Conservation (phyloP, 2,113 vertebrate genomes). For the Plestiodon gilberti region DNA sequence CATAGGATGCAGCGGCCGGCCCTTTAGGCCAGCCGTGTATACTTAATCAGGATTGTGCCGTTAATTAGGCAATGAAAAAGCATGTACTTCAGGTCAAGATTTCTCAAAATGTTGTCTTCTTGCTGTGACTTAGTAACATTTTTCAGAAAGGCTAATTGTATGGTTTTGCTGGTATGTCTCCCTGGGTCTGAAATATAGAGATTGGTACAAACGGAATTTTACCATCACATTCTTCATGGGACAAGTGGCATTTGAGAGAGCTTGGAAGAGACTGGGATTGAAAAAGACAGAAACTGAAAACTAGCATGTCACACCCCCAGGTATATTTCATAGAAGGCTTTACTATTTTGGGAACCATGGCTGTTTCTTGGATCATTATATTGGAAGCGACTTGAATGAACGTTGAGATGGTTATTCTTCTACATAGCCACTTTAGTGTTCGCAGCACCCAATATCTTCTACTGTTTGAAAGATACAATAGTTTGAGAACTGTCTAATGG, state of each 20-base stretch:
- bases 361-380: slow-evolving; percentile 1
- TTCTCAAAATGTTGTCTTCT: not conserved
- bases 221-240: slow-evolving; percentile 93
- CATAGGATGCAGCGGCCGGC: too few relatives aligned
- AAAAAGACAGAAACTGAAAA: slow-evolving; percentile 49
- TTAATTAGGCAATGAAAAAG: not conserved
- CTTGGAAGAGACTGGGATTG: slow-evolving; percentile 75
- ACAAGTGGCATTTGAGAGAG: slow-evolving; percentile 78
- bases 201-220: slow-evolving; percentile 93
- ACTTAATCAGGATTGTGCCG: too few relatives aligned
- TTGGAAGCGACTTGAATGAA: slow-evolving; percentile 40
- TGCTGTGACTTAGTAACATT: slow-evolving; percentile 10
- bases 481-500: not conserved
- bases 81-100: not conserved
- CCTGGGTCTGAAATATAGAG: slow-evolving; percentile 73
- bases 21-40: too few relatives aligned
- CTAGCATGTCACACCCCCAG: slow-evolving; percentile 18
- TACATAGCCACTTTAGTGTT: slow-evolving; percentile 16
- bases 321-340: not conserved
- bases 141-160: not conserved
- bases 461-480: not conserved
- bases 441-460: slow-evolving; percentile 11
- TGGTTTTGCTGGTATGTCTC: slow-evolving; percentile 24
- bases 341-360: slow-evolving; percentile 13
- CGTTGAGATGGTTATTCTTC: slow-evolving; percentile 16